Percentiles rank a stretch among this genome's conserved stretches.
phyloP scores from a whole-genome alignment of 2,888 invertebrate genomes.

The Carpatolechia fugitivella region DNA sequence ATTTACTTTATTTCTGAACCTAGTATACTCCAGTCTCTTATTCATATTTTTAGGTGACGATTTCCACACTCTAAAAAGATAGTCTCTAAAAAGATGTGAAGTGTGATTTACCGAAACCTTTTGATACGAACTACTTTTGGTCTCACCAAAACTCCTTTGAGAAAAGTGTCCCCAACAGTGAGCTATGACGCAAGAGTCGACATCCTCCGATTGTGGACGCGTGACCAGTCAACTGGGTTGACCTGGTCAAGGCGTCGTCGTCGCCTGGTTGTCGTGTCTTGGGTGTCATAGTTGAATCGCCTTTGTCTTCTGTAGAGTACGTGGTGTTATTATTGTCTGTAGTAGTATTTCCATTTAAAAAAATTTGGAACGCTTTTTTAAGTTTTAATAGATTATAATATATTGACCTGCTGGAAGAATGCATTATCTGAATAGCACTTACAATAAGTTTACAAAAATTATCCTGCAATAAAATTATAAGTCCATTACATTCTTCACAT shows the following conservation, averaged over 20 bases:
- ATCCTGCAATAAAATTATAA: too few species aligned
- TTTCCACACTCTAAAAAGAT: neutral
- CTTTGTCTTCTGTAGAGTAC: neutral
- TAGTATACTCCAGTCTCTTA: neutral
- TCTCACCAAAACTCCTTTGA: neutral
- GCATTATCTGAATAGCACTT: too few species aligned
- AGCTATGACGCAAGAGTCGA: constrained; percentile 4
- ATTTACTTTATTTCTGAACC: neutral
- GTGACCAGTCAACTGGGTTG: constrained; percentile 27
- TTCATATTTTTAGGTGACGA: neutral
- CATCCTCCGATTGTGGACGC: constrained; percentile 11
- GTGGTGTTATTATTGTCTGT: too few species aligned
- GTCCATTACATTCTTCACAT: too few species aligned
- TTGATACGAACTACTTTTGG: too few species aligned
- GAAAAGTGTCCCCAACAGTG: neutral
- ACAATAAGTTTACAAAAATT: too few species aligned
- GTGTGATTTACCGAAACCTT: too few species aligned
- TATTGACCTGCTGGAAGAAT: too few species aligned
- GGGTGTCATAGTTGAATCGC: neutral
- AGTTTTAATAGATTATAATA: too few species aligned
- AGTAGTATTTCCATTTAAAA: too few species aligned
- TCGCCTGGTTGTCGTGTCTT: neutral
- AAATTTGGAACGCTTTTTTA: too few species aligned
- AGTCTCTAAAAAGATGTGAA: too few species aligned
- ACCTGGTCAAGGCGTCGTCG: constrained; percentile 26